phyloP scores from a whole-genome alignment of 2,113 vertebrate genomes.

The Mesocricetus auratus region DNA sequence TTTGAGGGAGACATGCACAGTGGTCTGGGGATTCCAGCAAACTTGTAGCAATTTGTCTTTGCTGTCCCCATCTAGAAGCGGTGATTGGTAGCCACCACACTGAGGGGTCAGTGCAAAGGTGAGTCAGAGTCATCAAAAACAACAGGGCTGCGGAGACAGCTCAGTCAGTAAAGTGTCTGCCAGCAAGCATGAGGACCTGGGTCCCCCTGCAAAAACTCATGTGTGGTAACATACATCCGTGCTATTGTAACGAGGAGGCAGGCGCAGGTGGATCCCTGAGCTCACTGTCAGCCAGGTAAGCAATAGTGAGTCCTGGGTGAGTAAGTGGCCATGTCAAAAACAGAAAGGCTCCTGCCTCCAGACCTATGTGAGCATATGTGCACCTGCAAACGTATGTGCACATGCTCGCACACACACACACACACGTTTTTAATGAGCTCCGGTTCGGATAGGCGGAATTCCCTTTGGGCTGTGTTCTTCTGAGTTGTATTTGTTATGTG shows the following conservation, averaged over 20 bases:
- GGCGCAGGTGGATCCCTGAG: neutral
- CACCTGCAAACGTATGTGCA: neutral
- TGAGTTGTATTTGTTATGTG: neutral
- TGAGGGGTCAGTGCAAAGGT: neutral
- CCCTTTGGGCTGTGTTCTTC: neutral
- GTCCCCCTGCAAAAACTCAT: neutral
- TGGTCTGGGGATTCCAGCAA: neutral
- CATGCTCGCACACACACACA: neutral
- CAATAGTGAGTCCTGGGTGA: neutral
- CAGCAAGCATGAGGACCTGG: accelerated
- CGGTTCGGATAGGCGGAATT: neutral
- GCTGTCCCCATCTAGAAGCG: neutral
- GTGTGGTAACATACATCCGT: neutral
- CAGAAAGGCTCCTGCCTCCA: neutral
- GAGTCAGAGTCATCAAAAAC: neutral
- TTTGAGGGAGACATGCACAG: neutral
- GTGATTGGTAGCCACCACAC: neutral
- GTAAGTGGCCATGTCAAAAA: neutral
- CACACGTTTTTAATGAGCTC: neutral
- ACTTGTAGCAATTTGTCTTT: neutral
- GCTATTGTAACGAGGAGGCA: neutral
- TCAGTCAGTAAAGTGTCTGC: neutral
- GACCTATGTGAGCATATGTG: neutral
- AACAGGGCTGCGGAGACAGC: neutral
- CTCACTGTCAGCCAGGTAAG: neutral